Evolutionary conservation across 1,140 invertebrate genomes (phyloP), one percentile per base, ranked within the genome.

Genomic region (Monochamus saltuarius): DNA sequence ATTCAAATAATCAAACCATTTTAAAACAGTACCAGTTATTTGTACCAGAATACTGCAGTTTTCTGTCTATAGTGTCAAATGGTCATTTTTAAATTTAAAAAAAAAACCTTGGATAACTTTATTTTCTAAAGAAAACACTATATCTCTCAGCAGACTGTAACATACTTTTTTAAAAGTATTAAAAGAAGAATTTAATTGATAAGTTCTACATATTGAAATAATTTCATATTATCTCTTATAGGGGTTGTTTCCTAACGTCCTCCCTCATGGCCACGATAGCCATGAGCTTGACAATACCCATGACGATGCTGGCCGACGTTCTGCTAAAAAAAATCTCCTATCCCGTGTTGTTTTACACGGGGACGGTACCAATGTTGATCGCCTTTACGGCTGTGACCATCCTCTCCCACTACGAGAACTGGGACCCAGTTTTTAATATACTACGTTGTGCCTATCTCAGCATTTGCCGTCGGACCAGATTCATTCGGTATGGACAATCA

Each of bases 181-280:
- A n/a, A n/a, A n/a, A n/a, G n/a, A n/a, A n/a, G n/a, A n/a, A n/a
- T n/a, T n/a, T n/a, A n/a, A n/a, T n/a, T n/a, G n/a, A n/a, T n/a
- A n/a, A n/a, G n/a, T n/a, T n/a, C 43, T 34, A 8, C 6, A 34
- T 13, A 55, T 61, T 39, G 7, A 17, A 2, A 34, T 35, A 59
- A 2, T 43, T 49, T 52, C 34, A 52, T 10, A 38, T 19, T 54
- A 4, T 59, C 53, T 59, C 35, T 58, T 75, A 76, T 16, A 94
- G 91, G 91, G 91, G 91, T 22, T 94, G 91, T 77, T 93, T 95
- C 77, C 76, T 94, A 63, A 94, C 93, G 13, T 94, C 92, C 34
- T 93, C 92, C 17, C 77, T 95, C 9, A 88, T 94, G 67, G 92
- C 89, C 45, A 94, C 91, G 6, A 75, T 94, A 59, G 85, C 91